Percentiles rank a stretch among this genome's conserved stretches.
Evolutionary conservation across 2,797 vertebrate species (phyloP).

Genomic region (Enteromius viviparus): DNA sequence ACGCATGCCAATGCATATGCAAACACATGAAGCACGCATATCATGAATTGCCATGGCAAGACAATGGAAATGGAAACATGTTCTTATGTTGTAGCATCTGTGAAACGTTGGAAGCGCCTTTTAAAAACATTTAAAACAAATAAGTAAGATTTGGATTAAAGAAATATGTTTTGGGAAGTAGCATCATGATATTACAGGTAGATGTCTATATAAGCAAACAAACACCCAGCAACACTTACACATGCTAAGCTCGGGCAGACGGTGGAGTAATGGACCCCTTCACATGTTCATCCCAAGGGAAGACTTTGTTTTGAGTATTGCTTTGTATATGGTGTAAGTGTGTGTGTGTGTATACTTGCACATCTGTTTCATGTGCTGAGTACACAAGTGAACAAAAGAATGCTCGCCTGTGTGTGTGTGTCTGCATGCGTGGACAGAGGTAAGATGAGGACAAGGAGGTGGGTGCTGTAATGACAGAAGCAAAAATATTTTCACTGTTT

Average conservation of each 20-base stretch:
- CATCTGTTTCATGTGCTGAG: conserved; percentile 26
- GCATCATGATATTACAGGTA: background rate
- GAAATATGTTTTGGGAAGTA: background rate
- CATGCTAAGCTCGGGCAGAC: conserved; percentile 31
- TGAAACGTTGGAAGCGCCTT: background rate
- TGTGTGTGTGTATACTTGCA: conserved; percentile 5
- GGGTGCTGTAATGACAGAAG: conserved; percentile 44
- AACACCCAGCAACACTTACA: conserved; percentile 41
- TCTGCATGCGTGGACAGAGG: conserved; percentile 32
- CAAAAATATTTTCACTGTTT: conserved; percentile 38
- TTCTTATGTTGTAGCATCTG: background rate
- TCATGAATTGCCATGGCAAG: background rate
- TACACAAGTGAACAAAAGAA: conserved; percentile 22
- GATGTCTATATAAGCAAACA: background rate
- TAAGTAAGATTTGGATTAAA: background rate
- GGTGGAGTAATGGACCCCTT: conserved; percentile 39
- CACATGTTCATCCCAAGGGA: conserved; percentile 40
- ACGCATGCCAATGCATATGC: background rate
- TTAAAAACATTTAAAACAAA: background rate
- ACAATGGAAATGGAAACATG: background rate
- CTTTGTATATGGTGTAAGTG: conserved; percentile 32
- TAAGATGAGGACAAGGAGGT: conserved; percentile 48
- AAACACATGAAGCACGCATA: background rate
- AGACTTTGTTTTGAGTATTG: conserved; percentile 49
- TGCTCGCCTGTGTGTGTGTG: conserved; percentile 4